Base-by-base conservation (phyloP, 23 tunicate genomes). In the Halocynthia aurantium region DNA sequence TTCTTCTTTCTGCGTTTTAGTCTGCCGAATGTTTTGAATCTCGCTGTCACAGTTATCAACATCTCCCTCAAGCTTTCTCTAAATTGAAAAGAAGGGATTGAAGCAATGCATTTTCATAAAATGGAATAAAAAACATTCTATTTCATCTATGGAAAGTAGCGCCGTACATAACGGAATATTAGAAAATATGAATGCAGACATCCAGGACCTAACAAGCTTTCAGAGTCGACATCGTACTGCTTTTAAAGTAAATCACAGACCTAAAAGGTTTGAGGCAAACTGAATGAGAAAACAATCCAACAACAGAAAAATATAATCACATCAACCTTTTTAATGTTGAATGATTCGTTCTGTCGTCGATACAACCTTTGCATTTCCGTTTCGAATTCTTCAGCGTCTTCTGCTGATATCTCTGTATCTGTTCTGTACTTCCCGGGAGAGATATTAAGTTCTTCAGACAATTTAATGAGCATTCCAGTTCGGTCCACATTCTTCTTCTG, bases 301-400 rank as follows among this genome's bases (percentile, higher is more conserved):
- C 44, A 31, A 31, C 44, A 31, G 63, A 58, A 58, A 58, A 13
- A 58, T 58, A 13, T 58, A 2, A 58, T 58, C 63, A 13, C 63
- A 58, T 58, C 17, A 58, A 65, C 70, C 70, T 74, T 52, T 54
- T 74, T 55, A 50, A 22, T 64, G 31, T 74, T 74, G 49, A 74
- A 18, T 8, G 64, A n/a, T 74, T 54, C 50, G n/a, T 74, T 64
- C 15, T 53, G 55, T 6, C 56, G 54, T 74, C 56, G 17, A 8
- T 53, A 19, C 20, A 74, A 18, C 19, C 50, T 74, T 5, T 56
- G 6, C 56, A 74, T 20, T 56, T 74, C 78, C 15, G 54, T 13
- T 76, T 72, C 84, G 70, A 86, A 86, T 62, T 81, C 81, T 18
- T 66, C 55, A 22, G 84, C 80, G 53, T 76, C 81, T 49, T 86